These are phyloP conservation scores for Leptonema lineaticorne DNA, from an alignment of 1,140 invertebrate genomes.

Conservation along the genomic window DNA sequence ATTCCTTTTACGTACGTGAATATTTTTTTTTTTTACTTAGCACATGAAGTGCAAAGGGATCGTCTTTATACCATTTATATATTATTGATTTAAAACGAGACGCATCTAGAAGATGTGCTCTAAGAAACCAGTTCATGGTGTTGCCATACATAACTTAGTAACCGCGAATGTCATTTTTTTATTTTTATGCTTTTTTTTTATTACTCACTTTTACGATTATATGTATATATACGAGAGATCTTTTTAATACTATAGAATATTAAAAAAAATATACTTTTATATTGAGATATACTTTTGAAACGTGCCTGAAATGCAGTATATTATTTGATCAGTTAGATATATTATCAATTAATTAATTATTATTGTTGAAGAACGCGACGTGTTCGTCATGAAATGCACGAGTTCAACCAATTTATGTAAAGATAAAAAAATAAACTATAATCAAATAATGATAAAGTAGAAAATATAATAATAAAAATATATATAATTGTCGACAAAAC, in stretches of 20 bases:
- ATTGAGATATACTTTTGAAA: neutral
- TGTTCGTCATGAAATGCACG: neutral
- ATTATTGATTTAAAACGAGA: slow-evolving; percentile 40
- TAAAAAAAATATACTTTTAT: slow-evolving; percentile 4
- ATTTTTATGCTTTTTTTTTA: neutral
- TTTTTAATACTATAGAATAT: neutral
- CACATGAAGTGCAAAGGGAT: slow-evolving; percentile 24
- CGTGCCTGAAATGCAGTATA: slow-evolving; percentile 11
- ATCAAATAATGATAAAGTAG: too few relatives aligned
- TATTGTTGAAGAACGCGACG: neutral
- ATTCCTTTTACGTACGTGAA: too few relatives aligned
- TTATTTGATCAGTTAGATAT: neutral
- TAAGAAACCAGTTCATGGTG: slow-evolving; percentile 34
- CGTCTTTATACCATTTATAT: slow-evolving; percentile 27
- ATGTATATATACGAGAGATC: slow-evolving; percentile 16
- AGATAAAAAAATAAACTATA: neutral
- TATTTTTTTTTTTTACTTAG: too few relatives aligned
- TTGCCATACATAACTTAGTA: slow-evolving; percentile 33
- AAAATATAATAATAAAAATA: too few relatives aligned
- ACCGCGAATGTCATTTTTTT: slow-evolving; percentile 26
- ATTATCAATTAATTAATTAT: neutral
- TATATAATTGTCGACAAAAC: too few relatives aligned
- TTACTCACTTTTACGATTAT: too few relatives aligned
- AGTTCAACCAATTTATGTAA: neutral
- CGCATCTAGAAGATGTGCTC: slow-evolving; percentile 39